Base-by-base conservation (phyloP, 2,888 invertebrate genomes). In the Amphipyra tragopoginis region DNA sequence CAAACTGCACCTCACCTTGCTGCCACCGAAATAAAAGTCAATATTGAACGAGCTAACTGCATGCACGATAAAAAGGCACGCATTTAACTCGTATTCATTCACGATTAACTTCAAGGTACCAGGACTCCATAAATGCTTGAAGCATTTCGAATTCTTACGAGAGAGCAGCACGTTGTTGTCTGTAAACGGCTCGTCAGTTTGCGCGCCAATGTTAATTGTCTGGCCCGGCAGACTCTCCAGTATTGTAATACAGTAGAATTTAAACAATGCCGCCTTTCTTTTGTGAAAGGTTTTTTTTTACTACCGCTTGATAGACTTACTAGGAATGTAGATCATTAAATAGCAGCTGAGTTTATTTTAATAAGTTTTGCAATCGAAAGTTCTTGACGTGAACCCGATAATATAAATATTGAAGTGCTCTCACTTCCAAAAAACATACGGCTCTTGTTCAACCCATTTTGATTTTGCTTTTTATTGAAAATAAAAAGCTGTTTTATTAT, bases 151-250 rank as follows among this genome's bases (percentile, higher is more conserved):
- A 72, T 74, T 74, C 74, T 74, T 74, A 64, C 57, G 49, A 21
- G 50, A 50, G 54, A 69, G 43, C 50, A 65, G 59, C 42, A 62
- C 55, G 54, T 45, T 69, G 60, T 66, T 73, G 69, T 71, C 69
- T 62, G 69, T 62, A 66, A 70, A 53, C 56, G 49, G 34, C 49
- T 60, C 69, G 69, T 66, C 70, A 70, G 67, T 66, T 70, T 56
- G 58, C 68, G 74, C 58, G 69, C 68, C 68, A 62, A 71, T 67
- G 68, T 62, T 71, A 71, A 71, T 71, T 67, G 61, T 71, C 67
- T 72, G 34, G 43, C 42, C 56, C 51, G 39, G 42, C 55, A 54
- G 48, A 43, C 65, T 48, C 39, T 49, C 36, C 49, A 45, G 66
- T 54, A 69, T 59, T 69, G 72, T 58, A 64, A 55, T 50, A 56